Evolutionary conservation across 1,140 invertebrate species (phyloP), one percentile per base, ranked within the genome.

Genomic region (Metaphire vulgaris): DNA sequence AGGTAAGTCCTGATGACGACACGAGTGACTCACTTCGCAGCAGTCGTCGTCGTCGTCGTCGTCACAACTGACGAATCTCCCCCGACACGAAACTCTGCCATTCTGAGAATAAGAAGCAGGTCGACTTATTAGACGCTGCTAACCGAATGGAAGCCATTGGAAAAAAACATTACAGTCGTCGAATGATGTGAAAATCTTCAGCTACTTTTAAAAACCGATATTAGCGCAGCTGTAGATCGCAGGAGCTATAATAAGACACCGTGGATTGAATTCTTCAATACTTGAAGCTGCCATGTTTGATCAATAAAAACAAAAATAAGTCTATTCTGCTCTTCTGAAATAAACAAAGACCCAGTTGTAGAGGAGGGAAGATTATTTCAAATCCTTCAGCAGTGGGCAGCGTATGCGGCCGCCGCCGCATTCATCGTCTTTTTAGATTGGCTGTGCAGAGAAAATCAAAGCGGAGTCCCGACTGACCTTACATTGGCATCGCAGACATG

Each of bases 1-100:
- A 77, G 90, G 88, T 80, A 92, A 88, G 82, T 93, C 91, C 83
- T 93, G 92, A 86, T 93, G 92, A 56, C 87, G 88, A 82, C 92
- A 94, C 73, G 90, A 89, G 80, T 90, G 41, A 56, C 41, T 56
- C 6, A 12, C 41, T 21, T 6, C 21, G 21, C 41, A 56, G 41
- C 41, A 56, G 6, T 56, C 41, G 21, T 12, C 6, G 21, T 21
- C 21, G 6, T 56, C 41, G 21, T 21, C 21, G 41, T 21, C 6
- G 6, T 56, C 41, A 56, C 41, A 56, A 56, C 21, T 56, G 6
- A 56, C 41, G 21, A 56, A 56, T 21, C 41, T 56, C 41, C 41
- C 21, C 41, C 21, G 6, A 21, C 41, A 56, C 6, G 41, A 12
- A 6, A 56, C 41, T 21, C 21, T 56, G 41, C 41, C 41, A 56